Conservation (phyloP, 1,140 invertebrate genomes). For the Drosophila prosaltans region DNA sequence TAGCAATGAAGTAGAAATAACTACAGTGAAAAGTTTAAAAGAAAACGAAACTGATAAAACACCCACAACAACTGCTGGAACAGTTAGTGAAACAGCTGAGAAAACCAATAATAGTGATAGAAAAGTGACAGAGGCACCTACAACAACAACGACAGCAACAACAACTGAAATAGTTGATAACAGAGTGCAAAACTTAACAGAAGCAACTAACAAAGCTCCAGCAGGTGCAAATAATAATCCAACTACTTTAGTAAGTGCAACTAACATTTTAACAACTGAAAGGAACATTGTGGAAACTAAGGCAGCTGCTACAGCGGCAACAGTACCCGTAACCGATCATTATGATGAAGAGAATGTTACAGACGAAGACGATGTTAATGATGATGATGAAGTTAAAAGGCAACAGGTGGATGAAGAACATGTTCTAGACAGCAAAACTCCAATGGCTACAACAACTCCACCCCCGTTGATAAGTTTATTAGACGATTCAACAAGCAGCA, state of each 20-base stretch:
- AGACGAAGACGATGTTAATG: constrained; percentile 14
- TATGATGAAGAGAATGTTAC: constrained; percentile 35
- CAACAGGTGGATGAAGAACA: constrained; percentile 43
- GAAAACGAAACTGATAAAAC: constrained; percentile 27
- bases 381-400: constrained; percentile 24
- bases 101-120: constrained; percentile 61
- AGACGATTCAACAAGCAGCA: constrained; percentile 54
- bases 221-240: constrained; percentile 27
- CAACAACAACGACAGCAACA: constrained; percentile 29
- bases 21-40: constrained; percentile 53
- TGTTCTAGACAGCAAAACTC: constrained; percentile 42
- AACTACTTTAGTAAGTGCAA: constrained; percentile 26
- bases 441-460: constrained; percentile 42
- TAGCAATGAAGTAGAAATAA: constrained; percentile 78
- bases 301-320: constrained; percentile 22
- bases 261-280: constrained; percentile 25
- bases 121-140: constrained; percentile 33
- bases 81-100: constrained; percentile 37
- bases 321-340: constrained; percentile 37
- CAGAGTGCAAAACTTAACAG: constrained; percentile 29
- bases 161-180: constrained; percentile 45
- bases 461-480: constrained; percentile 61
- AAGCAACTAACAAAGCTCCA: constrained; percentile 21
- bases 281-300: constrained; percentile 24
- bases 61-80: constrained; percentile 28